These are phyloP conservation scores for Anhinga rufa DNA, from an alignment of 2,113 vertebrate genomes.

Conservation along the genomic window DNA sequence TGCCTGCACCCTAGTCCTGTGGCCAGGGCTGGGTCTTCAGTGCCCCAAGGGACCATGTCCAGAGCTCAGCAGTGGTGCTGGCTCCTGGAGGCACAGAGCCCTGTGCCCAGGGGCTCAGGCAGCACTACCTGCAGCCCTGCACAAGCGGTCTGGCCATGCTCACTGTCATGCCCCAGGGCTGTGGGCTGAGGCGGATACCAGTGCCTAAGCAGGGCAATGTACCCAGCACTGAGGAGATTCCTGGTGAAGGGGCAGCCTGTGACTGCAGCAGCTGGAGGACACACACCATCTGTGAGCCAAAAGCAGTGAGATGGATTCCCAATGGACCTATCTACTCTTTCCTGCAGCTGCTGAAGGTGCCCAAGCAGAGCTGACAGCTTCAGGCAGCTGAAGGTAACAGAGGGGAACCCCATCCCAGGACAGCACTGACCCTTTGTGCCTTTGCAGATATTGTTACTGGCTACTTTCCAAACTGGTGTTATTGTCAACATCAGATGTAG, in stretches of 20 bases:
- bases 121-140: not conserved
- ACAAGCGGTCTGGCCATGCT: not conserved
- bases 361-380: not conserved
- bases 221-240: not conserved
- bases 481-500: not conserved
- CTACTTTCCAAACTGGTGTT: not conserved
- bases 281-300: not conserved
- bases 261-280: not conserved
- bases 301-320: no score
- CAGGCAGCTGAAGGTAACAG: not conserved
- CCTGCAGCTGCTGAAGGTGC: not conserved
- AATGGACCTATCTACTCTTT: not conserved
- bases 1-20: not conserved
- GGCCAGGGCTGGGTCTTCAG: no score
- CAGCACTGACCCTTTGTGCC: not conserved
- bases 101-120: not conserved
- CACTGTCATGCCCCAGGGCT: not conserved
- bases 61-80: not conserved
- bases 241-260: not conserved
- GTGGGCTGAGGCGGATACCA: not conserved
- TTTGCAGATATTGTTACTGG: not conserved
- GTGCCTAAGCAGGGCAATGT: not conserved
- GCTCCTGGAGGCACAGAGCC: not conserved
- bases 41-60: not conserved
- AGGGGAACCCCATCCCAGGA: no score